phyloP scores from a whole-genome alignment of 2,113 vertebrate species.

The Corythaeola cristata region DNA sequence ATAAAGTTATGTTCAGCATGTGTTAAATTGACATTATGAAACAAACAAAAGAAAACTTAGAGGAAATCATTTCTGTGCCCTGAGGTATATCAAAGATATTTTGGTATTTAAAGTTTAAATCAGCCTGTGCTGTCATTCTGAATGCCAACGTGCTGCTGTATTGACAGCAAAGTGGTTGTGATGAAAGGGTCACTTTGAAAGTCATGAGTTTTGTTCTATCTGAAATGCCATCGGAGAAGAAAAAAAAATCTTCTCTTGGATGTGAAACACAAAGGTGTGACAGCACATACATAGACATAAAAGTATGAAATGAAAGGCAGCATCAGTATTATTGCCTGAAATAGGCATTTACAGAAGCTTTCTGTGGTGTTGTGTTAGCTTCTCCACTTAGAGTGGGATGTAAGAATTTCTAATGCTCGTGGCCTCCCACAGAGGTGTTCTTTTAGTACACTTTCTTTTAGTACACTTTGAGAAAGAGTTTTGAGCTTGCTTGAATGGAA shows the following conservation, averaged over 20 bases:
- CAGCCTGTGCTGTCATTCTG: neutral
- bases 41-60: neutral
- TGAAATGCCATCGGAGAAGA: slow-evolving; percentile 1
- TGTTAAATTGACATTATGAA: slow-evolving; percentile 14
- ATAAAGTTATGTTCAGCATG: neutral
- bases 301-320: neutral
- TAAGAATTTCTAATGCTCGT: neutral
- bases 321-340: neutral
- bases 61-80: neutral
- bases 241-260: neutral
- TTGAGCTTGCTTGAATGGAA: neutral
- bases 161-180: neutral
- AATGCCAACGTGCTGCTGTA: neutral
- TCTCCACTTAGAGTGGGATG: neutral
- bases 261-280: neutral
- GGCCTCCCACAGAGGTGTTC: neutral
- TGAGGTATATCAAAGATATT: neutral
- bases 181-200: slow-evolving; percentile 24
- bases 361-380: neutral
- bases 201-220: neutral
- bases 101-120: slow-evolving; percentile 59
- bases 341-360: neutral
- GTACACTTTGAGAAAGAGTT: neutral
- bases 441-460: neutral
- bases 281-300: neutral